Evolutionary conservation across 2,797 vertebrate species (phyloP).

Genomic region (Pelodytes ibericus): DNA sequence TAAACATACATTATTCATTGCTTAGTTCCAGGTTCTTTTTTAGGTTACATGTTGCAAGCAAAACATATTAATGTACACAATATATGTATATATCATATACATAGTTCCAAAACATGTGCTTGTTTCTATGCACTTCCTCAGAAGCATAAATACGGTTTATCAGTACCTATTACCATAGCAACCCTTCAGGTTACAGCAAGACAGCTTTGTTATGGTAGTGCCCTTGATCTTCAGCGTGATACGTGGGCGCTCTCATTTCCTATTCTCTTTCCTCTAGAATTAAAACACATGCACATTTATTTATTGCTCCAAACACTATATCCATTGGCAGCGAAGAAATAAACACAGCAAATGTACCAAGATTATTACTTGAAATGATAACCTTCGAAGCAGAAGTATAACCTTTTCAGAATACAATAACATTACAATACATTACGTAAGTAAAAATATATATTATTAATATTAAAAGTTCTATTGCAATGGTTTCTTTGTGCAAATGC

Average conservation of each 20-base stretch:
- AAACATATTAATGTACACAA: neutral
- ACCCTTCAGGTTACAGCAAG: constrained; percentile 58
- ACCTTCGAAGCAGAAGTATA: neutral
- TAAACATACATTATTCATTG: too few relatives aligned
- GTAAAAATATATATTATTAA: neutral
- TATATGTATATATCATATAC: neutral
- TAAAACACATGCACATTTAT: constrained; percentile 37
- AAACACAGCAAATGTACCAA: neutral
- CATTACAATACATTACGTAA: too few relatives aligned
- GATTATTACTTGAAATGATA: neutral
- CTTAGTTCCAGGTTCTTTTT: too few relatives aligned
- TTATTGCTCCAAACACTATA: constrained; percentile 23
- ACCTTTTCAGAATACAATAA: neutral
- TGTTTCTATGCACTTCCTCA: constrained; percentile 20
- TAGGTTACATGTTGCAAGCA: neutral
- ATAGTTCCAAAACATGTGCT: neutral
- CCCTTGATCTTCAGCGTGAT: constrained; percentile 59
- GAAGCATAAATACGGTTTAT: constrained; percentile 35
- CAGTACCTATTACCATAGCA: constrained; percentile 62
- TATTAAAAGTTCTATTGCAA: neutral
- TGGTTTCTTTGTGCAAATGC: neutral
- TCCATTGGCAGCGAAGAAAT: constrained; percentile 1
- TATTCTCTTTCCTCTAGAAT: constrained; percentile 48
- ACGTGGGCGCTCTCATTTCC: constrained; percentile 61
- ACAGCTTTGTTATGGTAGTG: constrained; percentile 61